These are phyloP conservation scores for Emydura subglobosa DNA, from an alignment of 2,113 vertebrate species.

Conservation along the genomic window DNA sequence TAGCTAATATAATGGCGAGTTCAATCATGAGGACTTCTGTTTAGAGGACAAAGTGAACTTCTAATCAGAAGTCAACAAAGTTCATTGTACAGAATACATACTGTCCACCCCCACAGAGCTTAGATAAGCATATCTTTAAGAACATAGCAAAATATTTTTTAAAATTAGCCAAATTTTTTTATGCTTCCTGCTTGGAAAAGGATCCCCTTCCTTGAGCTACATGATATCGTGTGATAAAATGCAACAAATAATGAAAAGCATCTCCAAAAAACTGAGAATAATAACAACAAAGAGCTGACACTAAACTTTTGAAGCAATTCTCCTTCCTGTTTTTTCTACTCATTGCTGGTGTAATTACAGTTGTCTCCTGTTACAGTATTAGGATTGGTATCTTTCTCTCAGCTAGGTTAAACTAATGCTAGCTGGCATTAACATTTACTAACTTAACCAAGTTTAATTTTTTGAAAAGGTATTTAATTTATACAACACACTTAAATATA, in stretches of 20 bases:
- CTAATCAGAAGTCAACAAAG: background rate
- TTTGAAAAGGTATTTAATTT: background rate
- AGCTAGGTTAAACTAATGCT: background rate
- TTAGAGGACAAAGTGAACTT: background rate
- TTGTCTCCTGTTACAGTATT: background rate
- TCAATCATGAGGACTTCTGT: background rate
- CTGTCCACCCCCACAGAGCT: background rate
- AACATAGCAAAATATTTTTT: background rate
- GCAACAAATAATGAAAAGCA: background rate
- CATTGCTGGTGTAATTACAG: background rate
- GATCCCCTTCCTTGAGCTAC: constrained; percentile 20
- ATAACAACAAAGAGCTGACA: constrained; percentile 35
- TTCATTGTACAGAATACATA: accelerated
- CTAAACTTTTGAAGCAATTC: background rate
- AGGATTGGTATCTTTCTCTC: background rate
- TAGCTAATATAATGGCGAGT: accelerated
- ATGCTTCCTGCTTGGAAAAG: constrained; percentile 46
- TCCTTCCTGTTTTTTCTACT: constrained; percentile 63
- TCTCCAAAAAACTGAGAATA: accelerated
- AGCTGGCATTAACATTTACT: background rate
- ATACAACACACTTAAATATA: background rate
- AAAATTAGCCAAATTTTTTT: constrained; percentile 50
- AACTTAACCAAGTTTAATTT: background rate
- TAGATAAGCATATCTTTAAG: constrained; percentile 10
- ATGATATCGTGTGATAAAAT: constrained; percentile 10